phyloP scores from a whole-genome alignment of 2,888 invertebrate species.

The Cecidostiba fungosa region DNA sequence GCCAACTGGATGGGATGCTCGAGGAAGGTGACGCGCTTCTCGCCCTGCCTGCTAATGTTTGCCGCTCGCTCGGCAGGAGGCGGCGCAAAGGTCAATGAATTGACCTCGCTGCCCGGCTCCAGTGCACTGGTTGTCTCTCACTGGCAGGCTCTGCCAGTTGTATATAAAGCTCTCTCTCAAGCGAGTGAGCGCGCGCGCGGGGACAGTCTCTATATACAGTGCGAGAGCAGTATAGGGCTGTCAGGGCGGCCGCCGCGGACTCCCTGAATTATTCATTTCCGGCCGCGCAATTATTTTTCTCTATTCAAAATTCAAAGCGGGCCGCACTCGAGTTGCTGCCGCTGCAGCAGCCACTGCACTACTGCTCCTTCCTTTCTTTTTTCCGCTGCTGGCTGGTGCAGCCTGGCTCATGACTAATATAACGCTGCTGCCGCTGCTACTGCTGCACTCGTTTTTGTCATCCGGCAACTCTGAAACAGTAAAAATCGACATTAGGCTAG shows the following conservation, averaged over 20 bases:
- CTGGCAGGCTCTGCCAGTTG: slow-evolving; percentile 45
- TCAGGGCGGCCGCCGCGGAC: neutral
- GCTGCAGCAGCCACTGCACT: neutral
- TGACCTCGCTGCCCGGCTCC: slow-evolving; percentile 60
- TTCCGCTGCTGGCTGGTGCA: slow-evolving; percentile 37
- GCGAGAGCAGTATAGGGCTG: neutral
- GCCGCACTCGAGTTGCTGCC: neutral
- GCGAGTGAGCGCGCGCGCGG: slow-evolving; percentile 24
- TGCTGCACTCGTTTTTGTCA: neutral
- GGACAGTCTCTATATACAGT: neutral
- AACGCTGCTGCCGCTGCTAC: neutral
- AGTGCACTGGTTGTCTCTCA: slow-evolving; percentile 37
- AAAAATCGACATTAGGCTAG: neutral
- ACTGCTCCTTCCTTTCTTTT: neutral
- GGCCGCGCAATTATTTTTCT: slow-evolving; percentile 67
- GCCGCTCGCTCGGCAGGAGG: slow-evolving; percentile 43
- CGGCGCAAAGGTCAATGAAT: slow-evolving; percentile 52
- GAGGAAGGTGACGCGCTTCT: slow-evolving; percentile 63
- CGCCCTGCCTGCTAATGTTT: slow-evolving; percentile 56
- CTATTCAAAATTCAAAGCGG: slow-evolving; percentile 46
- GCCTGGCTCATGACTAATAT: slow-evolving; percentile 60
- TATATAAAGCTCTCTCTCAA: slow-evolving; percentile 65
- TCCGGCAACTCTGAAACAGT: neutral
- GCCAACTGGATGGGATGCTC: slow-evolving; percentile 61
- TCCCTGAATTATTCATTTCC: slow-evolving; percentile 40